Base-by-base conservation (phyloP, 2,888 invertebrate species). In the Thecocarcelia acutangulata region DNA sequence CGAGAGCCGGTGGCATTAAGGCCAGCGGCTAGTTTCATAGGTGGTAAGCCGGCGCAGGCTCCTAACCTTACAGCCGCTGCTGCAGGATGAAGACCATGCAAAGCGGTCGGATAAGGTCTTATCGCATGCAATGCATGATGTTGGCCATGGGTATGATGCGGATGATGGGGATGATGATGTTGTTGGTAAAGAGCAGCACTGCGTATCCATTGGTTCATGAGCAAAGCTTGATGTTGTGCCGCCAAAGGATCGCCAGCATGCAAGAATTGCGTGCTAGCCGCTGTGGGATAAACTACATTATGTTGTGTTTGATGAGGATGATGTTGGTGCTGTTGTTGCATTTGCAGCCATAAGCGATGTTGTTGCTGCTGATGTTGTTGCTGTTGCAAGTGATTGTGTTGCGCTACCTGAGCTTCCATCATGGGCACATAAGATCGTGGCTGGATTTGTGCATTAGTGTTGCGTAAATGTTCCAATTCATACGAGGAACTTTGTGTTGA, bases 161-260 rank as follows among this genome's bases (percentile, higher is more conserved):
- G 52, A 13, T 74, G 76, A 21, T 70, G 72, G 44, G 83, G 75
- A 92, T 91, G 87, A 4, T 85, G 84, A 28, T 81, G 88, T 83
- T 93, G 93, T 81, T 94, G 94, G 86, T 94, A 94, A 42, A 94
- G 88, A 0, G 94, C 94, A 0, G 94, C 94, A 86, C 93, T 94
- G 87, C 94, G 92, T 83, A 95, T 92, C 94, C 95, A 95, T 86
- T 95, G 95, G 86, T 94, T 94, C 88, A 95, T 93, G 40, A 95
- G 89, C 87, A 94, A 91, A 0, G 94, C 93, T 82, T 91, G 91
- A 80, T 90, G 91, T 59, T 90, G 88, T 64, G 93, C 92, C 84
- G 93, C 92, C 91, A 92, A 91, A 72, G 89, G 88, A 91, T 92
- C 75, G 90, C 86, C 84, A 54, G 75, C 75, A 44, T 84, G 84